Evolutionary conservation across 2,888 invertebrate species (phyloP), one percentile per base, ranked within the genome.

Genomic region (Ennomos fuscantarius): DNA sequence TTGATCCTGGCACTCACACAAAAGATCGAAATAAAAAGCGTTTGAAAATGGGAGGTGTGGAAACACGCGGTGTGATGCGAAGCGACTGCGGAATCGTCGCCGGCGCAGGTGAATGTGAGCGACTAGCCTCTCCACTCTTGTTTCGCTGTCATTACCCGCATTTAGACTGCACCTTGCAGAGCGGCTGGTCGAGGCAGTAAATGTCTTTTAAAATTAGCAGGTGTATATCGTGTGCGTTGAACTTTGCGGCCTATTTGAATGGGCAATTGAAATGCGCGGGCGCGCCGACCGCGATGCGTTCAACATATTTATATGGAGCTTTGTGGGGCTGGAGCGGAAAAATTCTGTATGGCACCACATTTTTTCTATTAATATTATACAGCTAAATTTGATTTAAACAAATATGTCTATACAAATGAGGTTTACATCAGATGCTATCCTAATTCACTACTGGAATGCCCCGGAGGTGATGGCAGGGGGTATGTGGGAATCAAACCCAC

Each of bases 101-200:
- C 53, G 61, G 79, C 86, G 86, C 88, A 85, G 85, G 90, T 88
- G 89, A 91, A 88, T 84, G 90, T 88, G 79, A 83, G 78, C 79
- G 46, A 48, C 78, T 84, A 60, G 63, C 73, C 78, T 79, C 81
- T 86, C 88, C 89, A 87, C 89, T 87, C 86, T 84, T 83, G 87
- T 82, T 84, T 84, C 81, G 82, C 84, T 80, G 76, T 69, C 74
- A 74, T 70, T 70, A 68, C 65, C 84, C 83, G 73, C 68, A 76
- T 77, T 62, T 57, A 73, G 66, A 71, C 70, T 75, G 79, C 78
- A 80, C 80, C 79, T 74, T 74, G 70, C 67, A 54, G 64, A 70
- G 74, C 70, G 68, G 65, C 74, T 61, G 58, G 62, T 64, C 63
- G 59, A 70, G 69, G 67, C 70, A 70, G 70, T 65, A 72, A 76